Evolutionary conservation across 1,140 invertebrate genomes (phyloP).

Genomic region (Drosophila hydei): DNA sequence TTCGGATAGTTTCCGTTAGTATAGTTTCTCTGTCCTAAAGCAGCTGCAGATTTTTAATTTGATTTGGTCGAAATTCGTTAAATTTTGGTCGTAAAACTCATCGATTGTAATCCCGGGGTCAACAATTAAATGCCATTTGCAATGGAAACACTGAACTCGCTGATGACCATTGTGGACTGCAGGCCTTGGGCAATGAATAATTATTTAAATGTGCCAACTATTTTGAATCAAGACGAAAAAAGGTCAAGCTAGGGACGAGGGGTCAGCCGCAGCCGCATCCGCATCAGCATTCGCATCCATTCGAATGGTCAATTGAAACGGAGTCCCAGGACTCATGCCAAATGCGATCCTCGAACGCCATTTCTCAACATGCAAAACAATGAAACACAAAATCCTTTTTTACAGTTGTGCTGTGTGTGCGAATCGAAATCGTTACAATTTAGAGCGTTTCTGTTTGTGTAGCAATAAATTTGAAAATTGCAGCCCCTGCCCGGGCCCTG

Average conservation of each 20-base stretch:
- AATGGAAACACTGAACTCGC: constrained; percentile 60
- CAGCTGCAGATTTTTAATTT: constrained; percentile 42
- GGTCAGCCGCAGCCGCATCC: constrained; percentile 53
- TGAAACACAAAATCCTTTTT: constrained; percentile 62
- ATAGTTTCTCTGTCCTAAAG: neutral
- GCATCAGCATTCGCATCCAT: constrained; percentile 8
- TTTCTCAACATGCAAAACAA: constrained; percentile 78
- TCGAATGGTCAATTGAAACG: constrained; percentile 69
- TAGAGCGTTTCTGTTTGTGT: constrained; percentile 53
- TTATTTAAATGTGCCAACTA: constrained; percentile 69
- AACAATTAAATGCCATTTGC: constrained; percentile 78
- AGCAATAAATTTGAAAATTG: constrained; percentile 72
- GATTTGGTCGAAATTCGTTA: constrained; percentile 54
- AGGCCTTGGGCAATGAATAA: constrained; percentile 61
- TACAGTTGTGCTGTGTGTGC: constrained; percentile 31
- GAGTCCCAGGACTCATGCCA: constrained; percentile 15
- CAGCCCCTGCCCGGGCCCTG: constrained; percentile 31
- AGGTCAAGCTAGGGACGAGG: constrained; percentile 62
- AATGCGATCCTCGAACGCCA: constrained; percentile 42
- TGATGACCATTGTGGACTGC: constrained; percentile 35
- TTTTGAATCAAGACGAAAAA: constrained; percentile 68
- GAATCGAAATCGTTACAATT: constrained; percentile 61
- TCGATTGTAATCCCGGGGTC: constrained; percentile 48
- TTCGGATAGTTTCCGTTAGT: no score
- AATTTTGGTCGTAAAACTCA: constrained; percentile 33